Evolutionary conservation across 2,113 vertebrate species (phyloP), one percentile per base, ranked within the genome.

Genomic region (Thymallus thymallus): DNA sequence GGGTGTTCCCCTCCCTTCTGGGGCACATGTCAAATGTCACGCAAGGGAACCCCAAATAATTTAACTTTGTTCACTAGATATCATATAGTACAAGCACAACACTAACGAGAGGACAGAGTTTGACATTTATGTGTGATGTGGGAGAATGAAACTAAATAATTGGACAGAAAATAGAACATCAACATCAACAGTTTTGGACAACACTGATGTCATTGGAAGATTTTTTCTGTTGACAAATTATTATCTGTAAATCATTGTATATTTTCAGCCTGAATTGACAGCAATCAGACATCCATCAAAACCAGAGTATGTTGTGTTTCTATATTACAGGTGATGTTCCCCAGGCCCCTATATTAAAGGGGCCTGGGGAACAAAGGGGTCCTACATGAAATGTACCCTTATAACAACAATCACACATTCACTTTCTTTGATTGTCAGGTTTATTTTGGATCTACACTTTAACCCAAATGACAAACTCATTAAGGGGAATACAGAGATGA

Each of bases 1-100:
- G 94, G 95, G 95, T 93, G 95, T 96, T 92, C 94, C 95, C 93
- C 93, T 97, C 92, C 92, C 95, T 51, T 95, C 94, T 92, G 94
- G 94, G 94, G 93, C 94, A 93, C 90, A 93, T 94, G 95, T 92
- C 95, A 97, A 97, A 97, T 96, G 96, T 96, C 96, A 95, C 81
- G 91, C 89, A 93, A 94, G 93, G 91, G 92, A 95, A 89, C 92
- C 93, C 92, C 93, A 86, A 93, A 92, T 85, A 16, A 62, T 91
- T 94, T 92, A 91, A 93, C 93, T 94, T 93, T 92, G 3, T 51
- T 51, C 93, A 89, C 88, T 91, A 93, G 94, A 94, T 94, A 94
- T 88, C 94, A 95, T 94, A 95, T 94, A 81, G 86, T 76, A 78
- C 80, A 94, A 83, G 82, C 62, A 82, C 48, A 62, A 56, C 68